Conservation (phyloP, 2,888 invertebrate species). For the Diachrysia chrysitis region DNA sequence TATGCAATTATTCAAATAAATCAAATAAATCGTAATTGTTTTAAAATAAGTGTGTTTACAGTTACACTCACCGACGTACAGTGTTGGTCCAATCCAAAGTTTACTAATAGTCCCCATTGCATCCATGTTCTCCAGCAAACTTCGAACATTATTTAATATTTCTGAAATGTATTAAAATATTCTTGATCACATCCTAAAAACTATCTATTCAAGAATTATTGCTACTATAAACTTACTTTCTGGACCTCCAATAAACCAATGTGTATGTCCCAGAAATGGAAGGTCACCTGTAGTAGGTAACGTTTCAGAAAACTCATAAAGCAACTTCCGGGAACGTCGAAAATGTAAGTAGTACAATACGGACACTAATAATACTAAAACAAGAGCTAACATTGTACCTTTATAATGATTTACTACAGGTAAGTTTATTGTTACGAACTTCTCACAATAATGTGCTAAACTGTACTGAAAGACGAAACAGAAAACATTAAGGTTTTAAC, state of each 20-base stretch:
- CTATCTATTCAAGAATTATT: neutral
- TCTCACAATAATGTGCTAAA: conserved; percentile 13
- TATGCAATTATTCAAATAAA: neutral
- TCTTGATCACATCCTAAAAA: neutral
- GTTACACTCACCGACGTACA: conserved; percentile 72
- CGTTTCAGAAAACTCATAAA: conserved; percentile 71
- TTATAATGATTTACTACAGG: neutral
- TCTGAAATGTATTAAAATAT: conserved; percentile 62
- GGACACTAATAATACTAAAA: conserved; percentile 62
- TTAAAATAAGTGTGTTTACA: no score
- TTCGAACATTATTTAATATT: conserved; percentile 70
- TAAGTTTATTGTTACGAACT: conserved; percentile 15
- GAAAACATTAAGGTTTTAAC: conserved; percentile 19
- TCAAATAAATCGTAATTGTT: no score
- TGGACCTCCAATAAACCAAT: conserved; percentile 80
- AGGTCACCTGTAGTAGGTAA: conserved; percentile 69
- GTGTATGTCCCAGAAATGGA: conserved; percentile 77
- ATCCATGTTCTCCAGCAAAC: conserved; percentile 60
- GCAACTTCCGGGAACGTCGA: conserved; percentile 66
- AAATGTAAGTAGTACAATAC: conserved; percentile 72
- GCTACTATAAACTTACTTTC: conserved; percentile 72
- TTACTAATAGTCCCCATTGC: conserved; percentile 64
- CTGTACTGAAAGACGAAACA: conserved; percentile 27
- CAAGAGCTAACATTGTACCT: conserved; percentile 69
- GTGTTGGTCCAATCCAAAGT: conserved; percentile 78